Conservation (phyloP, 2,797 vertebrate genomes). For the Arctocebus calabarensis region DNA sequence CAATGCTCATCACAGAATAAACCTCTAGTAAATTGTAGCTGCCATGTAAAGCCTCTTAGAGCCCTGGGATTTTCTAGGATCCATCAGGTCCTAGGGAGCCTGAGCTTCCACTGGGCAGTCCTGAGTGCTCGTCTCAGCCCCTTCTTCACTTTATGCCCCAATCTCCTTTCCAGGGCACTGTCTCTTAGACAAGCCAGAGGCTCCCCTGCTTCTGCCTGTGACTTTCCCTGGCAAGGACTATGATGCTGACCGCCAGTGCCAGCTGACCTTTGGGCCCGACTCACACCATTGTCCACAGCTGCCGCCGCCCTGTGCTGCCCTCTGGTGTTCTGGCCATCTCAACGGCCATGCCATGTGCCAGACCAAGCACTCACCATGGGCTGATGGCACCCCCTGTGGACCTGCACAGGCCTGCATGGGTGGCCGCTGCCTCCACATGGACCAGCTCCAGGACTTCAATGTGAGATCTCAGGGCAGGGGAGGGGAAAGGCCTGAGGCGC, state of each 20-base stretch:
- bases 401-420: conserved; percentile 84
- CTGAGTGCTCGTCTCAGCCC: not conserved
- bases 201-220: conserved; percentile 84
- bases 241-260: conserved; percentile 86
- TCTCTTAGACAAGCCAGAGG: conserved; percentile 86
- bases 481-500: not conserved
- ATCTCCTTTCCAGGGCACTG: conserved; percentile 83
- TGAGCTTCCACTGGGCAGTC: not conserved
- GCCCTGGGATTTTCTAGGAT: not conserved
- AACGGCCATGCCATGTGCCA: conserved; percentile 87
- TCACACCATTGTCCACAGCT: conserved; percentile 85
- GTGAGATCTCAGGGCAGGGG: conserved; percentile 76
- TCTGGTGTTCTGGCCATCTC: conserved; percentile 87
- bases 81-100: not conserved
- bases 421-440: conserved; percentile 82
- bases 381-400: conserved; percentile 86
- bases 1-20: not conserved
- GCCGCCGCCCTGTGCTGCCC: conserved; percentile 85
- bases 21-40: no score
- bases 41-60: not conserved
- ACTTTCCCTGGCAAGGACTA: conserved; percentile 87
- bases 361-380: conserved; percentile 89
- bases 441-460: conserved; percentile 82
- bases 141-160: not conserved
- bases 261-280: conserved; percentile 86